These are phyloP conservation scores for Lithobates pipiens DNA, from an alignment of 2,797 vertebrate genomes.

Conservation along the genomic window DNA sequence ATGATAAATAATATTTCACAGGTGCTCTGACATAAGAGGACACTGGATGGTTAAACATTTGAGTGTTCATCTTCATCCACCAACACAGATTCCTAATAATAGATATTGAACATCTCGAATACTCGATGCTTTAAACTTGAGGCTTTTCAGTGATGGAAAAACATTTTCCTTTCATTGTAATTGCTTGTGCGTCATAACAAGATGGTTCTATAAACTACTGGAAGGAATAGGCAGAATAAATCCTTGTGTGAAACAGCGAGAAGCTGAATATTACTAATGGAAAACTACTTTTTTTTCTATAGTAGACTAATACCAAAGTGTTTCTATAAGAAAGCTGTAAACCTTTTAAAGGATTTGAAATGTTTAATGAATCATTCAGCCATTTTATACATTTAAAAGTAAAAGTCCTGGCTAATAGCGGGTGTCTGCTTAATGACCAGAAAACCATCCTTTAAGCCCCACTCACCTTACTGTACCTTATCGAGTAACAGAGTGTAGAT, in stretches of 20 bases:
- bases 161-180: slow-evolving; percentile 38
- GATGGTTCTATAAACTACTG: slow-evolving; percentile 21
- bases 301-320: too few species aligned
- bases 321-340: not conserved
- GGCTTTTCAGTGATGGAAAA: slow-evolving; percentile 37
- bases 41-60: slow-evolving; percentile 19
- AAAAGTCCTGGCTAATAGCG: too few species aligned
- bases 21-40: not conserved
- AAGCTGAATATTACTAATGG: not conserved
- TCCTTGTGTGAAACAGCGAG: not conserved
- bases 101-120: slow-evolving; percentile 17
- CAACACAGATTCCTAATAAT: slow-evolving; percentile 42
- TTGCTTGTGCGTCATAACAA: slow-evolving; percentile 47
- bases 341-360: not conserved
- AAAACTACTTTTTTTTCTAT: not conserved
- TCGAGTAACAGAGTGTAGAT: too few species aligned
- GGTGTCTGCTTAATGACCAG: too few species aligned
- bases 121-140: slow-evolving; percentile 25
- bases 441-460: too few species aligned
- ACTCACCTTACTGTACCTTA: too few species aligned
- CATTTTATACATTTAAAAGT: too few species aligned
- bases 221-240: slow-evolving; percentile 9
- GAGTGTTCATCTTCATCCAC: slow-evolving; percentile 16
- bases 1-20: not conserved
- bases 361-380: not conserved